Base-by-base conservation (phyloP, 2,888 invertebrate species). In the Melinopterus prodromus region DNA sequence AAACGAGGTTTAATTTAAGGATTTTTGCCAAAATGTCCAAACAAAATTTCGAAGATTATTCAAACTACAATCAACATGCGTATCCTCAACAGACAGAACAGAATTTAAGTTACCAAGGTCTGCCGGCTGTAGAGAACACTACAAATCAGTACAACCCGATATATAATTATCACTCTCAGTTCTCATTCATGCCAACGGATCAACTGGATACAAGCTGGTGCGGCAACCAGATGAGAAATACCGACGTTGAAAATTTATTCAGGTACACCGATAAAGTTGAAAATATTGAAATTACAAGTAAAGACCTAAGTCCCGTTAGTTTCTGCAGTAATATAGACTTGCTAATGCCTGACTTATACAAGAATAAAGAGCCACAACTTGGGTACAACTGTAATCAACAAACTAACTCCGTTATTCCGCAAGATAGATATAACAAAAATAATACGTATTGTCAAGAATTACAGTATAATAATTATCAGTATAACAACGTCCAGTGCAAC, bases 271-370 rank as follows among this genome's bases (percentile, higher is more conserved):
- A 88, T 78, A 88, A 87, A 84, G 85, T 86, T 16, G 88, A 88
- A 81, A 86, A 85, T 76, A 85, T 87, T 77, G 88, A 88, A 80
- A 86, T 88, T 35, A 84, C 84, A 4, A 86, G 85, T 81, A 88
- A 88, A 83, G 87, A 88, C 83, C 83, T 88, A 76, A 88, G 88
- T 80, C 88, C 88, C 3, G 85, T 84, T 6, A 88, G 86, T 83
- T 87, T 86, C 77, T 87, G 87, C 79, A 88, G 86, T 80, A 87
- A 84, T 78, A 72, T 86, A 70, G 87, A 88, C 80, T 81, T 85
- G 26, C 78, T 87, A 16, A 79, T 86, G 70, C 85, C 86, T 0
- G 87, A 88, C 77, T 83, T 85, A 71, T 86, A 85, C 81, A 88
- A 87, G 82, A 81, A 69, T 77, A 76, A 76, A 14, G 85, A 86